Conservation (phyloP, 2,797 vertebrate genomes). For the Gallinago nigripennis region DNA sequence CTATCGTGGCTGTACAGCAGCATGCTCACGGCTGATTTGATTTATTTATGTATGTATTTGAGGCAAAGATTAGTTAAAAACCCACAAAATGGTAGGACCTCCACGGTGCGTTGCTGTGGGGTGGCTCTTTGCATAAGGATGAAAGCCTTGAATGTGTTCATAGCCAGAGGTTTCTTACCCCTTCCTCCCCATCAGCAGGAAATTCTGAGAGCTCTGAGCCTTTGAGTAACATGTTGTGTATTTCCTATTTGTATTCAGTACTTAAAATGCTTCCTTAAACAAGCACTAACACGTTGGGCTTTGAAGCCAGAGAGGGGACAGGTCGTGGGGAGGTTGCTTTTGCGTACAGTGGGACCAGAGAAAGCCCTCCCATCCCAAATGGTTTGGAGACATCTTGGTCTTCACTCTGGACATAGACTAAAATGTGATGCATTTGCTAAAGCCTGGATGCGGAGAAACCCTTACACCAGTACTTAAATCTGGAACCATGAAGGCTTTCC, state of each 20-base stretch:
- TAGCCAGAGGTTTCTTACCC: neutral
- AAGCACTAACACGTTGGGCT: neutral
- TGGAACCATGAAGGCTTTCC: neutral
- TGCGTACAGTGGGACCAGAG: neutral
- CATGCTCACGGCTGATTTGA: neutral
- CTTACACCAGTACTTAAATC: neutral
- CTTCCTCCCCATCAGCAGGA: neutral
- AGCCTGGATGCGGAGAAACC: neutral
- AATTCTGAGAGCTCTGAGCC: neutral
- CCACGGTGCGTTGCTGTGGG: neutral
- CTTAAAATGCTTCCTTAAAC: neutral
- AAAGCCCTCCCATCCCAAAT: neutral
- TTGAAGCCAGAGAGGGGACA: neutral
- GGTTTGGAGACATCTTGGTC: neutral
- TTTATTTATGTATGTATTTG: neutral
- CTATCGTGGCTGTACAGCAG: slow-evolving; percentile 3
- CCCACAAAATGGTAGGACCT: neutral
- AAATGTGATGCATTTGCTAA: neutral
- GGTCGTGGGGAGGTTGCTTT: neutral
- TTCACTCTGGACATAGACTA: neutral
- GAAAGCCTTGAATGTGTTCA: neutral
- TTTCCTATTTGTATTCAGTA: neutral
- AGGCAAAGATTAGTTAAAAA: neutral
- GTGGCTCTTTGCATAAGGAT: neutral
- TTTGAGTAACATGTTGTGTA: neutral